These are phyloP conservation scores for Leptodirus hochenwartii DNA, from an alignment of 2,888 invertebrate species.

Conservation along the genomic window DNA sequence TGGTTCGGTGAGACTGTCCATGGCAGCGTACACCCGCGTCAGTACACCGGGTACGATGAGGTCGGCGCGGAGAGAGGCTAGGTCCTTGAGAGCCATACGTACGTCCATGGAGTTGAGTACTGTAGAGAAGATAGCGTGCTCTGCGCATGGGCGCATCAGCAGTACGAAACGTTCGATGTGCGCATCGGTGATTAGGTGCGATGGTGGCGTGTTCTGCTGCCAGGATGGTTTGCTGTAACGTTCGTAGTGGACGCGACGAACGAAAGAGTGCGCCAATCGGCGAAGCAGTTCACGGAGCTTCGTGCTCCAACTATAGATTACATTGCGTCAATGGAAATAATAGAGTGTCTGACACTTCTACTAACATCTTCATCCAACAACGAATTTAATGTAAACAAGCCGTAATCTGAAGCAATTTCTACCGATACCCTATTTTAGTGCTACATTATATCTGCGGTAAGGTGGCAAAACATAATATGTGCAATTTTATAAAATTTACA, in stretches of 20 bases:
- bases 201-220: constrained; percentile 48
- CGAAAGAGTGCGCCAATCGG: constrained; percentile 47
- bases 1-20: constrained; percentile 79
- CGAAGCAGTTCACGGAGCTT: constrained; percentile 47
- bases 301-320: constrained; percentile 46
- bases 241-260: constrained; percentile 42
- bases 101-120: constrained; percentile 37
- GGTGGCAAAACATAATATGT: too few relatives aligned
- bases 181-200: constrained; percentile 53
- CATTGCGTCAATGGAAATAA: too few relatives aligned
- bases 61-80: constrained; percentile 65
- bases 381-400: too few relatives aligned
- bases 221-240: constrained; percentile 43
- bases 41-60: constrained; percentile 67
- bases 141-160: constrained; percentile 51
- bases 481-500: too few relatives aligned
- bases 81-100: constrained; percentile 47
- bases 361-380: not conserved
- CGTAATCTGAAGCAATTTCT: too few relatives aligned
- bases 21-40: constrained; percentile 58
- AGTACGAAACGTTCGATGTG: constrained; percentile 70
- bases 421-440: too few relatives aligned
- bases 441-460: too few relatives aligned
- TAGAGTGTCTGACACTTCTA: too few relatives aligned
- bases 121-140: constrained; percentile 65